Conservation (phyloP, 2,797 vertebrate species). For the Sternarchorhynchus goeldii region DNA sequence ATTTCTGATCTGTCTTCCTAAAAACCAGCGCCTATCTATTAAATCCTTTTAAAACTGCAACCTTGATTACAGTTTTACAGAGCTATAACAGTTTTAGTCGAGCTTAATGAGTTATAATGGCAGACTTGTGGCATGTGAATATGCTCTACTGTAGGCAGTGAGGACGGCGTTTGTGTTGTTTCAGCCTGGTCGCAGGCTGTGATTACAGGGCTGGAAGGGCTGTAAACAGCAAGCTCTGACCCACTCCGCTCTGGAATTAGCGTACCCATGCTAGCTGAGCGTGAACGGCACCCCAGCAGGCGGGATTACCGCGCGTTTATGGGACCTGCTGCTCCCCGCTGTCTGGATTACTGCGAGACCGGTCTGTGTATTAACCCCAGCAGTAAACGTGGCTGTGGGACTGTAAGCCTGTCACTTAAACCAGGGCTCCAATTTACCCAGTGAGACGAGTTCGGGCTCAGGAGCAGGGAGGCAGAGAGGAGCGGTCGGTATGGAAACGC, state of each 20-base stretch:
- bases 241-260: conserved; percentile 57
- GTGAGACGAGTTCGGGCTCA: conserved; percentile 55
- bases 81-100: conserved; percentile 38
- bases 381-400: conserved; percentile 58
- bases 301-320: conserved; percentile 64
- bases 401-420: conserved; percentile 52
- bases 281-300: conserved; percentile 51
- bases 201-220: conserved; percentile 50
- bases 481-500: neutral
- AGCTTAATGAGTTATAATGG: conserved; percentile 61
- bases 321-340: conserved; percentile 59
- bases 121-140: conserved; percentile 39
- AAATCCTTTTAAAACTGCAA: conserved; percentile 45
- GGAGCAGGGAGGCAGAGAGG: conserved; percentile 29
- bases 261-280: conserved; percentile 51
- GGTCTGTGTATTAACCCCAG: conserved; percentile 58
- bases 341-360: conserved; percentile 56
- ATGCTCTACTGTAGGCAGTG: conserved; percentile 30
- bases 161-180: conserved; percentile 1
- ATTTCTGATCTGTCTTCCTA: conserved; percentile 44
- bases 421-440: conserved; percentile 52
- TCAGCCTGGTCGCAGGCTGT: conserved; percentile 50
- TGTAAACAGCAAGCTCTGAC: conserved; percentile 57
- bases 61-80: conserved; percentile 60
- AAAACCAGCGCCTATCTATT: conserved; percentile 25